Conservation (phyloP, 2,797 vertebrate species). For the Buphagus erythrorhynchus region DNA sequence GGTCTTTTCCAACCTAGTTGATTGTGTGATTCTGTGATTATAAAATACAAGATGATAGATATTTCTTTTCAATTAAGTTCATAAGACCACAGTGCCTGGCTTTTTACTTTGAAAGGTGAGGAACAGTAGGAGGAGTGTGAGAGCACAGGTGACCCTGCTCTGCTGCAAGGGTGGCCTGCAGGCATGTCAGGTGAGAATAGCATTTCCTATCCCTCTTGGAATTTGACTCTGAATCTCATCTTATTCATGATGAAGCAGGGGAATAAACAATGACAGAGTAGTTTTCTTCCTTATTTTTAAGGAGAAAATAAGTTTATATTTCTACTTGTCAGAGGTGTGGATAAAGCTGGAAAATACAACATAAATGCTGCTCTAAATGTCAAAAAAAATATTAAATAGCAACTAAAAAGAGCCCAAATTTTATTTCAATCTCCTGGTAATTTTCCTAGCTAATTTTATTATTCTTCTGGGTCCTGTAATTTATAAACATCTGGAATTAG, state of each 20-base stretch:
- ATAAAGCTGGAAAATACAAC: background rate
- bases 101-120: background rate
- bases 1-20: background rate
- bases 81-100: background rate
- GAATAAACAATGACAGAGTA: background rate
- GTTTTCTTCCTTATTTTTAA: background rate
- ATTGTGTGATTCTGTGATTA: background rate
- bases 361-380: background rate
- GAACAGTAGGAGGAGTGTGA: background rate
- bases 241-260: background rate
- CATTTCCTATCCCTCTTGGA: background rate
- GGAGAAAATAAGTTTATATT: background rate
- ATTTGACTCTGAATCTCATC: background rate
- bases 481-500: background rate
- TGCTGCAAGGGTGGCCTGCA: background rate
- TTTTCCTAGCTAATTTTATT: background rate
- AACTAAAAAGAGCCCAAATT: background rate
- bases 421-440: background rate
- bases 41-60: background rate
- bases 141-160: background rate
- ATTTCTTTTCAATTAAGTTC: background rate
- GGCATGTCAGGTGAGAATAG: background rate
- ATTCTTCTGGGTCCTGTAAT: background rate
- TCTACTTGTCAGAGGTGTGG: background rate
- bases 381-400: background rate